Percentiles rank a stretch among this genome's conserved stretches.
phyloP scores from a whole-genome alignment of 2,888 invertebrate genomes.

The Protophormia terraenovae region DNA sequence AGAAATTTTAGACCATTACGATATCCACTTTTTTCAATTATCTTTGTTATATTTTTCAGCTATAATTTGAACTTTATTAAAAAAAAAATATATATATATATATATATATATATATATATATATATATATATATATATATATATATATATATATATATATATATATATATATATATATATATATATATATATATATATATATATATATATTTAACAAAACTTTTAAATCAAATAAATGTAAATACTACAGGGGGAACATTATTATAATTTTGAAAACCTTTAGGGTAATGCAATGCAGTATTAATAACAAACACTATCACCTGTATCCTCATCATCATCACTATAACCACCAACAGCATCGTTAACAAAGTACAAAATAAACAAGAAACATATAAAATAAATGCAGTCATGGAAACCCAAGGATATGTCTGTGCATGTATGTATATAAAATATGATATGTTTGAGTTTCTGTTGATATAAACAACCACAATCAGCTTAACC shows the following conservation, averaged over 20 bases:
- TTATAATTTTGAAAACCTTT: slow-evolving; percentile 20
- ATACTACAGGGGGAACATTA: background rate
- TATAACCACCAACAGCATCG: background rate
- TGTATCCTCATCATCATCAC: slow-evolving; percentile 31
- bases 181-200: too few species aligned
- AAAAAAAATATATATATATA: too few species aligned
- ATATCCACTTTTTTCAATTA: too few species aligned
- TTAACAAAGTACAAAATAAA: background rate
- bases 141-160: too few species aligned
- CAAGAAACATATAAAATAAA: background rate
- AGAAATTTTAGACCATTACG: too few species aligned
- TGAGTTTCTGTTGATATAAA: slow-evolving; percentile 10
- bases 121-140: too few species aligned
- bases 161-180: too few species aligned
- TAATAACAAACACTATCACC: slow-evolving; percentile 35
- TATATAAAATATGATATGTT: background rate
- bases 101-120: too few species aligned
- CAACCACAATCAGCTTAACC: slow-evolving; percentile 55
- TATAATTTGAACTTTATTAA: too few species aligned
- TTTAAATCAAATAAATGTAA: slow-evolving; percentile 4
- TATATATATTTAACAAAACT: slow-evolving; percentile 21
- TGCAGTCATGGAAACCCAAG: background rate
- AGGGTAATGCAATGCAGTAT: slow-evolving; percentile 40
- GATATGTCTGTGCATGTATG: background rate
- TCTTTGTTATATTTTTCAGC: too few species aligned